Conservation (phyloP, 2,113 vertebrate species). For the Aspiorhynchus laticeps region DNA sequence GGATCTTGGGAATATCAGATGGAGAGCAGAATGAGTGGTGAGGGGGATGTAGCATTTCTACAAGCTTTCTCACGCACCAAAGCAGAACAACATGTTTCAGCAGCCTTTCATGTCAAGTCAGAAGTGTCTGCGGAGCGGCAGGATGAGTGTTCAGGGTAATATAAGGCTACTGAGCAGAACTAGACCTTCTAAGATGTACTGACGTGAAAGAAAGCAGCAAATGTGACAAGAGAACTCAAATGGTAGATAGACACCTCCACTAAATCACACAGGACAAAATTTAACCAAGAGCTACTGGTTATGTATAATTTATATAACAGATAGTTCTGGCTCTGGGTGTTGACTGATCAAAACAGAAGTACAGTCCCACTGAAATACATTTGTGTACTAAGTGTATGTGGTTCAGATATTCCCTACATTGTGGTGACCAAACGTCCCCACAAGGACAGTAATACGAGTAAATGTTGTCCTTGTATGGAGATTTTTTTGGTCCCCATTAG, state of each 20-base stretch:
- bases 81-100: background rate
- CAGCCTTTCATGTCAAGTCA: constrained; percentile 31
- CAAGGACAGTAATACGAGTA: too few species aligned
- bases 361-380: background rate
- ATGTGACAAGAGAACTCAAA: constrained; percentile 70
- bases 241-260: constrained; percentile 47
- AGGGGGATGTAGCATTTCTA: constrained; percentile 34
- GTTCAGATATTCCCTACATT: too few species aligned
- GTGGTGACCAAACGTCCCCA: too few species aligned
- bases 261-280: constrained; percentile 2
- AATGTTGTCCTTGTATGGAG: too few species aligned
- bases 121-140: constrained; percentile 45
- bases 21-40: constrained; percentile 15
- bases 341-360: background rate
- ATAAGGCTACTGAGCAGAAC: background rate
- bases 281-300: background rate
- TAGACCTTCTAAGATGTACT: constrained; percentile 59
- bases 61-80: constrained; percentile 19
- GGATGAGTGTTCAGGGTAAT: constrained; percentile 39
- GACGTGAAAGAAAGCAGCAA: constrained; percentile 68
- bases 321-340: background rate
- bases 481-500: too few species aligned
- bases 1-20: constrained; percentile 33
- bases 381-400: too few species aligned
- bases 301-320: background rate